A percentile compares a stretch with the other conserved stretches of the same genome.
Evolutionary conservation across 1,140 invertebrate species (phyloP).

Genomic region (Uloborus diversus): DNA sequence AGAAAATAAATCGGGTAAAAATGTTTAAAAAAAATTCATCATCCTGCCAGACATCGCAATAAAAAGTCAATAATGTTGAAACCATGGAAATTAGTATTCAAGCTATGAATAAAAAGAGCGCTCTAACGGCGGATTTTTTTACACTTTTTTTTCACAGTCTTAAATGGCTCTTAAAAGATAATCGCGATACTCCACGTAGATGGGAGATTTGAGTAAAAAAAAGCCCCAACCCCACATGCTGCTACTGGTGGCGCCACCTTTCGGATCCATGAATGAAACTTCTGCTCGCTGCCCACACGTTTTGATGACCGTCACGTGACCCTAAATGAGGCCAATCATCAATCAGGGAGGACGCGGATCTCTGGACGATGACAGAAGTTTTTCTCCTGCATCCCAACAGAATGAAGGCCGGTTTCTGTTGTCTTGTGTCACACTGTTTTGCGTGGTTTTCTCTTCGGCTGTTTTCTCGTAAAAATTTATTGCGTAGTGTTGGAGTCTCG

Average conservation of each 20-base stretch:
- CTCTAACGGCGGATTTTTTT: neutral
- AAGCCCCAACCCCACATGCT: no score
- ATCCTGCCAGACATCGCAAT: no score
- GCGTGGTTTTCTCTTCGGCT: neutral
- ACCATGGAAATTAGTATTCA: no score
- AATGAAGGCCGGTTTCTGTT: no score
- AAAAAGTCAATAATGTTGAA: no score
- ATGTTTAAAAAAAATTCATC: no score
- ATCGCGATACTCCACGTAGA: neutral
- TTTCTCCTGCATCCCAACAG: neutral
- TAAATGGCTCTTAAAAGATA: neutral
- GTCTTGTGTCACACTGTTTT: neutral
- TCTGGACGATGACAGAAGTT: constrained; percentile 40
- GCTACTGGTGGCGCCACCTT: constrained; percentile 51
- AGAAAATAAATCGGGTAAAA: no score
- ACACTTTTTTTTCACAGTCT: neutral
- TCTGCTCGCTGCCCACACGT: constrained; percentile 35
- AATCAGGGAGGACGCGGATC: constrained; percentile 21
- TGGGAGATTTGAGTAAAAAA: neutral
- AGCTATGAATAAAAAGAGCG: no score
- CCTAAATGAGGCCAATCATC: constrained; percentile 18
- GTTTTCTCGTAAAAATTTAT: no score
- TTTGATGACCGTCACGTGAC: constrained; percentile 29
- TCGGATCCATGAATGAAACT: constrained; percentile 40
- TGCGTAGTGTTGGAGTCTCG: no score